Conservation (phyloP, 2,888 invertebrate genomes). For the Syritta pipiens region DNA sequence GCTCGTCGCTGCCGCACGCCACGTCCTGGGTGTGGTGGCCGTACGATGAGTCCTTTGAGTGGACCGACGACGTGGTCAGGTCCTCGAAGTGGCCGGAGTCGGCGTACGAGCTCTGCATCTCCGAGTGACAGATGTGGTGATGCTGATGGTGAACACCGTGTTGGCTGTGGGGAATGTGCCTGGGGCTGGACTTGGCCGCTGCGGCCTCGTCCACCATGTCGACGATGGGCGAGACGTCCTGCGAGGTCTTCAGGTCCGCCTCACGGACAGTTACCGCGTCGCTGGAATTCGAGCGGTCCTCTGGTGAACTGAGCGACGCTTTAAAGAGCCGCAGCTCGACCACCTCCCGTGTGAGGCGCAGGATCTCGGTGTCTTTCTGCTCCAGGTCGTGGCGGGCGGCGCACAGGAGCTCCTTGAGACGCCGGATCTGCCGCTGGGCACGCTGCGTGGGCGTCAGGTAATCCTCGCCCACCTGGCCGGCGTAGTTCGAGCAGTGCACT, state of each 20-base stretch:
- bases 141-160: conserved; percentile 79
- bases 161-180: conserved; percentile 73
- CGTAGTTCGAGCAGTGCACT: conserved; percentile 90
- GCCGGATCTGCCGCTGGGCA: conserved; percentile 88
- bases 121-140: conserved; percentile 75
- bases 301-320: conserved; percentile 88
- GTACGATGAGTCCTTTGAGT: conserved; percentile 86
- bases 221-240: conserved; percentile 81
- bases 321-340: conserved; percentile 90
- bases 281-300: conserved; percentile 89
- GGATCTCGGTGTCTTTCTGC: conserved; percentile 89
- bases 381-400: conserved; percentile 89
- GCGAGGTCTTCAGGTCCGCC: conserved; percentile 82
- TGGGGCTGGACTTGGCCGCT: conserved; percentile 77
- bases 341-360: conserved; percentile 86
- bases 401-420: conserved; percentile 85
- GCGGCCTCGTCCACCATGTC: conserved; percentile 80
- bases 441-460: conserved; percentile 94
- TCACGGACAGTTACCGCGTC: conserved; percentile 88
- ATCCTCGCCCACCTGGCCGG: conserved; percentile 88
- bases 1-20: conserved; percentile 73
- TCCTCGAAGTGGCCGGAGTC: conserved; percentile 94
- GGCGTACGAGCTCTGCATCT: conserved; percentile 88
- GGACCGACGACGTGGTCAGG: conserved; percentile 86
- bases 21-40: conserved; percentile 81